Percentiles rank a stretch among this genome's conserved stretches.
Conservation (phyloP, 2,888 invertebrate species). For the Ypsolopha sequella region DNA sequence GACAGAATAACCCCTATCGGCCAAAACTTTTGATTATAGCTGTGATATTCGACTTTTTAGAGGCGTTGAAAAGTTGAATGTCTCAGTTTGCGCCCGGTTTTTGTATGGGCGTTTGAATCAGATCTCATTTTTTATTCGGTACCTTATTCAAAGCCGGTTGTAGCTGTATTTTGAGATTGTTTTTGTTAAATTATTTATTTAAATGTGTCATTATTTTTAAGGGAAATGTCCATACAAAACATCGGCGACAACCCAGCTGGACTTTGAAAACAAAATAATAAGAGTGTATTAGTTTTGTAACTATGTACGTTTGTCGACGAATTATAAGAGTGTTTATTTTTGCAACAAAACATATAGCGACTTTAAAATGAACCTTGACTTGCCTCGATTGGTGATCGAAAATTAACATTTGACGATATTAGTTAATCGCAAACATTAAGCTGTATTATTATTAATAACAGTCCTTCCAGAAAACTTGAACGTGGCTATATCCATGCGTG, state of each 20-base stretch:
- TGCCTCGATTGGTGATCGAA: conserved; percentile 3
- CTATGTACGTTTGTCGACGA: conserved; percentile 26
- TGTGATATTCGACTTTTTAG: neutral
- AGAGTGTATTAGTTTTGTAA: conserved; percentile 45
- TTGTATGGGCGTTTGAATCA: conserved; percentile 50
- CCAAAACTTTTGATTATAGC: neutral
- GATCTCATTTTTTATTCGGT: conserved; percentile 45
- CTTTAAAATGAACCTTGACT: conserved; percentile 17
- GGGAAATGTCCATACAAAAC: conserved; percentile 44
- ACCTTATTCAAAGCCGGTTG: conserved; percentile 1
- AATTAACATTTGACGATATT: neutral
- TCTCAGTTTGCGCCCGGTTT: conserved; percentile 23
- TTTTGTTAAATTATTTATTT: conserved; percentile 33
- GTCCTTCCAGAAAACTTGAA: conserved; percentile 18
- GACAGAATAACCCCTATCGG: neutral
- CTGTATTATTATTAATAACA: conserved; percentile 9
- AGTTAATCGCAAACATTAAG: neutral
- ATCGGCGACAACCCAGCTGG: conserved; percentile 23
- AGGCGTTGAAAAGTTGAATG: neutral
- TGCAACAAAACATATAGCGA: conserved; percentile 36
- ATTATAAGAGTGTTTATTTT: conserved; percentile 50
- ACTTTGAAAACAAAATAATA: conserved; percentile 16
- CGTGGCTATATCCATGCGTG: conserved; percentile 31
- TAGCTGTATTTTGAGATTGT: conserved; percentile 10
- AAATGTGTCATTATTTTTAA: conserved; percentile 10